Base-by-base conservation (phyloP, 2,797 vertebrate species). In the Aeoliscus strigatus region DNA sequence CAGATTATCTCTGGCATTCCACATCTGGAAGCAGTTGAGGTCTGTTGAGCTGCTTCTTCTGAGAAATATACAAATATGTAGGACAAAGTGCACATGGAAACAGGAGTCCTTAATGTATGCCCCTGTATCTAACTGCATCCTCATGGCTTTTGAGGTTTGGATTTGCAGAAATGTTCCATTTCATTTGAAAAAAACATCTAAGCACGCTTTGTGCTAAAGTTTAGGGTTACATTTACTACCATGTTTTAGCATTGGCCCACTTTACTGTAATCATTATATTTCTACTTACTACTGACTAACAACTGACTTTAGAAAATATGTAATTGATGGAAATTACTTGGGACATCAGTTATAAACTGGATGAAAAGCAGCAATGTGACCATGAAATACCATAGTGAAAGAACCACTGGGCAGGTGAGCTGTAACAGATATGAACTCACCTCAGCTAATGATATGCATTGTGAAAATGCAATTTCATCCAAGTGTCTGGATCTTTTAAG, bases 21-120 rank as follows among this genome's bases (percentile, higher is more conserved):
- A 73, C 82, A 83, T 82, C 76, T 83, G 82, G 79, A 74, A 80
- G 49, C 55, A 60, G 53, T 83, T 78, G 61, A 68, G 51, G 28
- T 10, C 39, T 2, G 33, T 34, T 30, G 50, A 64, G 52, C 51
- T 17, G 37, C 62, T 54, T 74, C 70, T 75, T 57, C 58, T 56
- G 47, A 77, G 61, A 79, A 81, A 75, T 75, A 63, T 59, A 74
- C 70, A 80, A 70, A 78, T 70, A 83, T 76, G 72, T 79, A 66
- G 77, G 77, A 82, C 73, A 78, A 77, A 79, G 71, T 78, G 77
- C 71, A 80, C 66, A 27, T 68, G 61, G 53, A 45, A 10, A 7
- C 31, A 39, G 15, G 21, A 36, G 44, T 33, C 35, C 27, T 55
- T 13, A 31, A 32, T 60, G 42, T 39, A 45, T 21, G 41, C 14